Percentiles rank a stretch among this genome's conserved stretches.
Evolutionary conservation across 1,140 invertebrate genomes (phyloP).

Genomic region (Drosophila tristis): DNA sequence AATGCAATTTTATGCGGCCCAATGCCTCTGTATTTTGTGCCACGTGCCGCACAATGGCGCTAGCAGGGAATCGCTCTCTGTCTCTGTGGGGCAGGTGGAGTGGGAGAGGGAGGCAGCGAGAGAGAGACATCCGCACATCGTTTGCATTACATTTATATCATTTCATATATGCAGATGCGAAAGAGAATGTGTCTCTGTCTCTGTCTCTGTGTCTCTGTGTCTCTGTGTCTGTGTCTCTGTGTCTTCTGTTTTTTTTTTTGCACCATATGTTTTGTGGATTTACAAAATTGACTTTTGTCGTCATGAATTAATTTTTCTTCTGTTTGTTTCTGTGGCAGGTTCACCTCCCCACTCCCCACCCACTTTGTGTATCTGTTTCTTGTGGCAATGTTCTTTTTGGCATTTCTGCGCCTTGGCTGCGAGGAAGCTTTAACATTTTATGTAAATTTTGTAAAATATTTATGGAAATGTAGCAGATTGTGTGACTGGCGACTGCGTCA

Average conservation of each 20-base stretch:
- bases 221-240: slow-evolving; percentile 3
- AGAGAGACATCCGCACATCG: slow-evolving; percentile 53
- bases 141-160: slow-evolving; percentile 67
- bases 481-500: slow-evolving; percentile 73
- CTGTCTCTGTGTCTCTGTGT: slow-evolving; percentile 22
- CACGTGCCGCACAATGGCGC: slow-evolving; percentile 50
- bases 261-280: slow-evolving; percentile 75
- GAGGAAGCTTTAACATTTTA: slow-evolving; percentile 67
- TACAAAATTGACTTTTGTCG: slow-evolving; percentile 77
- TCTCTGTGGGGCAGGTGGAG: slow-evolving; percentile 2
- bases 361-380: slow-evolving; percentile 4
- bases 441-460: slow-evolving; percentile 81
- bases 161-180: slow-evolving; percentile 41
- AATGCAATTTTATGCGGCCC: slow-evolving; percentile 81
- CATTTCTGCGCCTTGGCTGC: slow-evolving; percentile 26
- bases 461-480: slow-evolving; percentile 82
- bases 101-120: too few relatives aligned
- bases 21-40: slow-evolving; percentile 71
- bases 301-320: slow-evolving; percentile 76
- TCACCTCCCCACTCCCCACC: slow-evolving; percentile 1
- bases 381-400: slow-evolving; percentile 31
- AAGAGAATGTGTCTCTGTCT: slow-evolving; percentile 4
- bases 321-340: slow-evolving; percentile 2
- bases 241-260: slow-evolving; percentile 28
- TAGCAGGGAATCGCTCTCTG: not conserved